Evolutionary conservation across 2,113 vertebrate species (phyloP).

Genomic region (Morone saxatilis): DNA sequence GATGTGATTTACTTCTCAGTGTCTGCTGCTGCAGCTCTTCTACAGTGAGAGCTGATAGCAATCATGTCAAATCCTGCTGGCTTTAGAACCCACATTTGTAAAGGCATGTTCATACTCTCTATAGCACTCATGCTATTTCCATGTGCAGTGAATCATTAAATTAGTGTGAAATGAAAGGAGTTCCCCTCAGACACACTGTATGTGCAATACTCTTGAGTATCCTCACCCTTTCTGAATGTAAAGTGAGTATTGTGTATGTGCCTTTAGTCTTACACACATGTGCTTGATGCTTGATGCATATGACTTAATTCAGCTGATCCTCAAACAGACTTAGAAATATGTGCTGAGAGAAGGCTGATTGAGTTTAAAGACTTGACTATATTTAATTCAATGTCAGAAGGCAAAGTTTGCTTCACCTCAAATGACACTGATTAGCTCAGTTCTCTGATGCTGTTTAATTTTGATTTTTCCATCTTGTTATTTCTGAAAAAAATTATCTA

Average conservation of each 20-base stretch:
- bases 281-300: conserved; percentile 39
- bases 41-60: conserved; percentile 32
- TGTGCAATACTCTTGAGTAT: conserved; percentile 22
- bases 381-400: conserved; percentile 42
- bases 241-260: conserved; percentile 20
- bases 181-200: conserved; percentile 20
- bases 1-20: conserved; percentile 45
- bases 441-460: conserved; percentile 15
- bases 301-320: conserved; percentile 70
- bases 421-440: conserved; percentile 17
- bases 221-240: conserved; percentile 23
- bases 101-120: conserved; percentile 46
- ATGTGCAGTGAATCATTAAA: conserved; percentile 56
- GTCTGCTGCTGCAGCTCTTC: conserved; percentile 35
- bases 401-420: conserved; percentile 25
- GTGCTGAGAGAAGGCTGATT: conserved; percentile 51
- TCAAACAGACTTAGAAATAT: conserved; percentile 76
- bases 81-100: conserved; percentile 32
- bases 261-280: conserved; percentile 56
- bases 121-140: conserved; percentile 33
- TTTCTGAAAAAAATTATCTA: neutral
- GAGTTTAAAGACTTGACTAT: conserved; percentile 54
- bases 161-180: conserved; percentile 46
- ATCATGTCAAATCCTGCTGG: conserved; percentile 47
- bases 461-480: neutral